Evolutionary conservation across 2,113 vertebrate species (phyloP).

Genomic region (Chaetops frenatus): DNA sequence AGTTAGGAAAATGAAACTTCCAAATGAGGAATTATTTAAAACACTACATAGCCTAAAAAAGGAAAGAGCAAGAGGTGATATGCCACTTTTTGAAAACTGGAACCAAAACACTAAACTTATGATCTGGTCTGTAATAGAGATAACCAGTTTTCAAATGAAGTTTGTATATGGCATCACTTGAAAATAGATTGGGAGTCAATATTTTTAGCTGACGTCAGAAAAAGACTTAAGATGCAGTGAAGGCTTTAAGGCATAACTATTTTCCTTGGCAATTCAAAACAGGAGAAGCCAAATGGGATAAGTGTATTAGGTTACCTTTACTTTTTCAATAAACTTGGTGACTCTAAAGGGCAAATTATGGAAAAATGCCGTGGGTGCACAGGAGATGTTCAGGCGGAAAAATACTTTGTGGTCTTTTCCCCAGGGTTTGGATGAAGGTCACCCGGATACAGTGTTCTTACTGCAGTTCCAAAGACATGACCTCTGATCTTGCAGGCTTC

Average conservation of each 20-base stretch:
- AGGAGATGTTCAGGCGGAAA: slow-evolving; percentile 43
- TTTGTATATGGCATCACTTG: not conserved
- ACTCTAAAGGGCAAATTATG: slow-evolving; percentile 46
- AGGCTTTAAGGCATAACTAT: not conserved
- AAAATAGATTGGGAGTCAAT: not conserved
- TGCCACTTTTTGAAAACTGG: not conserved
- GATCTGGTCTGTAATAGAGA: not conserved
- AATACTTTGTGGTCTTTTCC: slow-evolving; percentile 31
- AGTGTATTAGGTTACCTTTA: not conserved
- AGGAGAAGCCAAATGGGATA: not conserved
- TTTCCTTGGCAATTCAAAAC: not conserved
- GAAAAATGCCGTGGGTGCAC: slow-evolving; percentile 65
- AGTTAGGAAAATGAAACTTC: not conserved
- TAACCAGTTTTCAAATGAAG: not conserved
- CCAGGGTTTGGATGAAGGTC: slow-evolving; percentile 54
- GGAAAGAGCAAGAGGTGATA: not conserved
- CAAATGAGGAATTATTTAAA: not conserved
- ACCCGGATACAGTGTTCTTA: not conserved
- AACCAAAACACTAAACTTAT: not conserved
- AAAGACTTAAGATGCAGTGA: not conserved
- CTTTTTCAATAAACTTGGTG: slow-evolving; percentile 54
- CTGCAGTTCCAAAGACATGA: not conserved
- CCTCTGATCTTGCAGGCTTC: not conserved
- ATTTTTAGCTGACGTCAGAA: not conserved
- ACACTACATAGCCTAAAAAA: not conserved